Evolutionary conservation across 2,888 invertebrate species (phyloP), one percentile per base, ranked within the genome.

Genomic region (Drepana falcataria): DNA sequence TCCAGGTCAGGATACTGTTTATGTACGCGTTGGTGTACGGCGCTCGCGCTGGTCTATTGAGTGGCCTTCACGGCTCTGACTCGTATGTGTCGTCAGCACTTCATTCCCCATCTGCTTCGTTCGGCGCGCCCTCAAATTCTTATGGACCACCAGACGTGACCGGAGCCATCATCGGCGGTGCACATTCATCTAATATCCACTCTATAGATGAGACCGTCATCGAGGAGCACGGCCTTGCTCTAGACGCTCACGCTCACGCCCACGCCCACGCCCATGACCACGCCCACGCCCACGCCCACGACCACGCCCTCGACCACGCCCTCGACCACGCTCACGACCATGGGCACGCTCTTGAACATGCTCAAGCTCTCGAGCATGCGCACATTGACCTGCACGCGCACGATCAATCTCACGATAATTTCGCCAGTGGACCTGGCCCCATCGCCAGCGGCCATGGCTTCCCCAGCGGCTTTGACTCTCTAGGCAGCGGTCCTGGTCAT

Each of bases 1-100:
- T 88, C 47, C 89, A 91, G 91, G 75, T 84, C 68, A 88, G 81
- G 73, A 59, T 81, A 59, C 66, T 87, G 55, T 83, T 87, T 68
- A 59, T 87, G 56, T 71, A 84, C 56, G 85, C 84, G 61, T 64
- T 87, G 64, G 81, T 80, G 56, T 89, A 83, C 66, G 73, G 79
- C 59, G 69, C 82, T 55, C 75, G 77, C 65, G 90, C 84, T 49
- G 87, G 86, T 59, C 63, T 75, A 54, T 65, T 81, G 58, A 64
- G 73, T 59, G 81, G 79, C 56, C 72, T 75, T 44, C 73, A 82
- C 55, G 73, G 68, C 56, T 73, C 71, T 44, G 89, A 88, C 63
- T 85, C 89, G 48, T 87, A 84, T 61, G 60, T 78, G 55, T 69
- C 80, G 53, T 84, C 90, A 59, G 87, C 87, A 5, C 58, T 77